Conservation (phyloP, 1,140 invertebrate genomes). For the Drosophila mojavensis region DNA sequence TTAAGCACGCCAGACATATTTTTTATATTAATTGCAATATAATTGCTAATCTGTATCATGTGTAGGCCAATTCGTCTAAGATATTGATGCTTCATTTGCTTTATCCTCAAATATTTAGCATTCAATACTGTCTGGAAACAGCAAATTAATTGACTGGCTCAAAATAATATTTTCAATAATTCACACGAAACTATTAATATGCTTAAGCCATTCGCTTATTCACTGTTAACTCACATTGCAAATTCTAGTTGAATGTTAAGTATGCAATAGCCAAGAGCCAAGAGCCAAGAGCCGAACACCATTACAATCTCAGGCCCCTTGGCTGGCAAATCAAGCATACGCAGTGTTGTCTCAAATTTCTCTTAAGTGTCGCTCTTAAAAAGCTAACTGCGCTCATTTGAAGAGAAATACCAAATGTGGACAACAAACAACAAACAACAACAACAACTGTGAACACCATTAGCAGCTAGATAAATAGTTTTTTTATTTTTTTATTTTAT, state of each 20-base stretch:
- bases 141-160: no score
- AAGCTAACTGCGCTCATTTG: not conserved
- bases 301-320: slow-evolving; percentile 3
- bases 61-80: no score
- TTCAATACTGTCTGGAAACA: no score
- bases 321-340: slow-evolving; percentile 51
- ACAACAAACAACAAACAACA: slow-evolving; percentile 12
- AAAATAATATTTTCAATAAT: no score
- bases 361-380: slow-evolving; percentile 41
- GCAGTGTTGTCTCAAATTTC: slow-evolving; percentile 41
- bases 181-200: no score
- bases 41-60: no score
- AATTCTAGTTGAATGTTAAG: no score
- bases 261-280: not conserved
- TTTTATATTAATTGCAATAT: no score
- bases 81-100: no score
- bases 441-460: not conserved
- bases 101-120: no score
- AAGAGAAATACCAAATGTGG: slow-evolving; percentile 39
- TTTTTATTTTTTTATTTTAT: not conserved
- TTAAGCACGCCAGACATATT: no score
- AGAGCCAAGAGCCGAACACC: not conserved
- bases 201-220: not conserved
- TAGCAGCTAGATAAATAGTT: slow-evolving; percentile 6
- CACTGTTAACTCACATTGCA: no score